These are phyloP conservation scores for Drosophila monieri DNA, from an alignment of 2,888 invertebrate species.

Conservation along the genomic window DNA sequence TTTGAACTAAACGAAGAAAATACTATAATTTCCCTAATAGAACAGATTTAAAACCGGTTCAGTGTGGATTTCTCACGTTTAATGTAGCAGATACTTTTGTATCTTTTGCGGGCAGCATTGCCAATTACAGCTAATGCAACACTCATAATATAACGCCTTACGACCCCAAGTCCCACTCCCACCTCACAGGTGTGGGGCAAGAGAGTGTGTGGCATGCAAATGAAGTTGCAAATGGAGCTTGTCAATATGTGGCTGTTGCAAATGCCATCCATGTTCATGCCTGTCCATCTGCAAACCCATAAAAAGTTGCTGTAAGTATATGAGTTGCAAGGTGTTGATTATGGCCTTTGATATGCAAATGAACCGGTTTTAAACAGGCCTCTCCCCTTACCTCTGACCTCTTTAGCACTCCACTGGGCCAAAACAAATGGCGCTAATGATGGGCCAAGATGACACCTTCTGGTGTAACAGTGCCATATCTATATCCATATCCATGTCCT, in stretches of 20 bases:
- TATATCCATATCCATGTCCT: conserved; percentile 27
- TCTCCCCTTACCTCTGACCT: conserved; percentile 13
- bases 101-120: conserved; percentile 40
- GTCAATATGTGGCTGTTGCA: conserved; percentile 53
- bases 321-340: conserved; percentile 74
- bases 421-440: conserved; percentile 72
- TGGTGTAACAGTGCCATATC: conserved; percentile 44
- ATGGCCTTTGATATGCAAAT: conserved; percentile 80
- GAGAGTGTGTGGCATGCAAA: conserved; percentile 58
- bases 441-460: conserved; percentile 66
- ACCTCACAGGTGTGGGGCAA: conserved; percentile 4
- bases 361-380: conserved; percentile 68
- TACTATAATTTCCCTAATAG: conserved; percentile 18
- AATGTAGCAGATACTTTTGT: conserved; percentile 1
- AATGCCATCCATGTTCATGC: conserved; percentile 43
- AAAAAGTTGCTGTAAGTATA: conserved; percentile 16
- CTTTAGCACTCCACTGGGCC: conserved; percentile 19
- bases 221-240: conserved; percentile 66
- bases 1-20: conserved; percentile 15
- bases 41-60: conserved; percentile 22
- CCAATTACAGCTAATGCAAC: conserved; percentile 72
- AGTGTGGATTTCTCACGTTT: conserved; percentile 6
- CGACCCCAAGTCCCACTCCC: conserved; percentile 9
- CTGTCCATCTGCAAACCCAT: conserved; percentile 13
- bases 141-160: conserved; percentile 71